phyloP scores from a whole-genome alignment of 1,140 invertebrate species.

The Formica exsecta region DNA sequence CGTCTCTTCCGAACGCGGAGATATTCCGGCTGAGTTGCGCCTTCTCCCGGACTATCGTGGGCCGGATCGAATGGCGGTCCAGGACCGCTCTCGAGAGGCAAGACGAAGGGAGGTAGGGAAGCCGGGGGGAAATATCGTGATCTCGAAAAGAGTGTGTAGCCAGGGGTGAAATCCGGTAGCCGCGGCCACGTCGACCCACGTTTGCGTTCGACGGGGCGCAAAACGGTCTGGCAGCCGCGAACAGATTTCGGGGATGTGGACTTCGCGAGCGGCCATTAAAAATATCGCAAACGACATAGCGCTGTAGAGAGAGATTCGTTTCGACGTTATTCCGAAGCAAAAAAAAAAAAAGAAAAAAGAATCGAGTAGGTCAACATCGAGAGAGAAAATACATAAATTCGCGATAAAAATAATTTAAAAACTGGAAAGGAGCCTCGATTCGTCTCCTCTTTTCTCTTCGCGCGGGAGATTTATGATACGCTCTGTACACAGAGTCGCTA shows the following conservation, averaged over 20 bases:
- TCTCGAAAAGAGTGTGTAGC: conserved; percentile 79
- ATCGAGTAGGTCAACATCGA: background rate
- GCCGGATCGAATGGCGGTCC: conserved; percentile 82
- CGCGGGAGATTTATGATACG: background rate
- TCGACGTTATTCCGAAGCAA: background rate
- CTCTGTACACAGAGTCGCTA: background rate
- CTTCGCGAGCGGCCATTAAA: conserved; percentile 42
- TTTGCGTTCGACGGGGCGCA: conserved; percentile 82
- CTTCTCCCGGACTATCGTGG: conserved; percentile 81
- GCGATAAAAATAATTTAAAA: background rate
- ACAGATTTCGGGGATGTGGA: conserved; percentile 51
- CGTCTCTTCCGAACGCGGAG: conserved; percentile 74
- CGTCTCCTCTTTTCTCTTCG: background rate
- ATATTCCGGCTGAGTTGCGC: conserved; percentile 84
- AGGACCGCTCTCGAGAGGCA: conserved; percentile 56
- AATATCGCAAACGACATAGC: conserved; percentile 19
- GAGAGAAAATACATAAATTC: background rate
- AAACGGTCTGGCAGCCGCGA: conserved; percentile 71
- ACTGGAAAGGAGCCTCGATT: background rate
- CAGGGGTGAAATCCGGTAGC: conserved; percentile 86
- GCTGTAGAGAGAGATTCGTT: background rate
- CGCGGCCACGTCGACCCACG: conserved; percentile 82
- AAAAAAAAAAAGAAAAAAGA: background rate
- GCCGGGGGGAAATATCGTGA: conserved; percentile 67
- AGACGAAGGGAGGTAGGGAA: conserved; percentile 38